Base-by-base conservation (phyloP, 2,888 invertebrate genomes). In the Lepidocyrtoides sp. region DNA sequence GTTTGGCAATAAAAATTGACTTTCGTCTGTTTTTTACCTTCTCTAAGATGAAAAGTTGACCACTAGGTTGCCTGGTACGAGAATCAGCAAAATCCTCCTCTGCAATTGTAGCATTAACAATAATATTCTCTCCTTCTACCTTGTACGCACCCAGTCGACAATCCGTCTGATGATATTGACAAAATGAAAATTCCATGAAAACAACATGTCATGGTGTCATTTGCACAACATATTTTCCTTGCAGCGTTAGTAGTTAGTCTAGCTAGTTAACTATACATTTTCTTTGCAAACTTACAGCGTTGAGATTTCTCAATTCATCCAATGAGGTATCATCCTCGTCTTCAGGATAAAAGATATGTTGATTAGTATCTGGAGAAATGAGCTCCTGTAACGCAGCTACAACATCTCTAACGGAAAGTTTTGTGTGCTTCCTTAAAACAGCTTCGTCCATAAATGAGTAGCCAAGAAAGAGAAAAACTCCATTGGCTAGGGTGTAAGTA, bases 381-480 rank as follows among this genome's bases (percentile, higher is more conserved):
- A 94, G 94, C 41, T 94, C 92, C 72, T 98, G 98, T 93, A 98
- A 96, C 12, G 98, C 97, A 94, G 97, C 96, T 41, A 98, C 97
- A 75, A 98, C 97, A 95, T 98, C 98, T 95, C 97, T 97, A 79
- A 98, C 97, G 7, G 97, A 97, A 85, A 98, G 96, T 90, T 98
- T 97, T 2, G 98, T 98, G 95, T 98, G 97, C 48, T 97, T 97
- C 93, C 97, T 96, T 94, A 98, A 96, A 89, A 98, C 96, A 0
- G 97, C 96, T 95, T 98, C 98, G 95, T 98, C 98, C n/a, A 97
- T 97, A 91, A 98, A 97, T 94, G 98, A 98, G 95, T 98, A 98
- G 89, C 98, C 98, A 89, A 98, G 96, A 95, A 98, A 97, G 93
- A 98, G 96, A 95, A 98, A 98, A 54, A 98, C 97, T 51, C 98